Evolutionary conservation across 2,888 invertebrate genomes (phyloP), one percentile per base, ranked within the genome.

Genomic region (Coenonympha glycerion): DNA sequence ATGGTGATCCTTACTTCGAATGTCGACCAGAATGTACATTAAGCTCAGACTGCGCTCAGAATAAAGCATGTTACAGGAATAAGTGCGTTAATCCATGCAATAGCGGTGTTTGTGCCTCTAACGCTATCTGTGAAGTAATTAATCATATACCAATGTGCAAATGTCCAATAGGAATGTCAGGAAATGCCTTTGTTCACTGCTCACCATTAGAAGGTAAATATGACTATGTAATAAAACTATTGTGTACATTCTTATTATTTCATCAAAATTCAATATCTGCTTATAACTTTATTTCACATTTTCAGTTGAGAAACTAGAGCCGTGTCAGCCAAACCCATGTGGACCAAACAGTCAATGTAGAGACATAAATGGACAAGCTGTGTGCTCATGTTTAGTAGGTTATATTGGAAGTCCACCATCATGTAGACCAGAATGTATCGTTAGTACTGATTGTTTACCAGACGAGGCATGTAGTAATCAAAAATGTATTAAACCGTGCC

Each of bases 401-500:
- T 94, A 88, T 68, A 88, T 92, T 37, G 94, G 95, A 56, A 90
- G 89, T 59, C 94, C 95, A 31, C 94, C 94, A 1, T 89, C 91
- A 6, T 95, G 94, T 67, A 87, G 93, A 64, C 93, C 94, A 11
- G 93, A 94, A 77, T 94, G 94, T 70, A 88, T 90, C 30, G 88
- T 91, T 3, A 93, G 92, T 70, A 89, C 92, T 0, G 94, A 95
- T 71, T 95, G 95, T 73, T 74, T 90, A 3, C 90, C 91, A 37
- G 91, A 89, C 59, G 89, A 92, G 79, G 92, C 94, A 3, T 95
- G 94, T 65, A 90, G 90, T 47, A 94, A 94, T 68, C 92, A 92
- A 70, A 93, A 93, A 79, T 95, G 95, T 69, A 84, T 90, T 22
- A 91, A 95, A 72, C 95, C 95, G n/a, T 95, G 95, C 66, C 90